phyloP scores from a whole-genome alignment of 1,140 invertebrate genomes.

The Ips typographus region DNA sequence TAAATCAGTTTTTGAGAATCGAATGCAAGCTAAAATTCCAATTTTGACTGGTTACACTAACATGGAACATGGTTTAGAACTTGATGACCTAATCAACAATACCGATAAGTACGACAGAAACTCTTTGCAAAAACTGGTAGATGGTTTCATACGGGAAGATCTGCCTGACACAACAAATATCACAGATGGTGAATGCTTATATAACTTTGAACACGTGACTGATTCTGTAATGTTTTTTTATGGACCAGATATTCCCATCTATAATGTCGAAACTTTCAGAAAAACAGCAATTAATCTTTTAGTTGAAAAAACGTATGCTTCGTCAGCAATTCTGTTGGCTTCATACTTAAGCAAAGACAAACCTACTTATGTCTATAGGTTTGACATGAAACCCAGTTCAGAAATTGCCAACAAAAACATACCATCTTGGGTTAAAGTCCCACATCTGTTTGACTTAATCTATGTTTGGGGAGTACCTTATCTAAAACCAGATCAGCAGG shows the following conservation, averaged over 20 bases:
- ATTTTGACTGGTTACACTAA: constrained; percentile 73
- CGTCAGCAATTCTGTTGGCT: constrained; percentile 67
- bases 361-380: constrained; percentile 69
- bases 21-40: constrained; percentile 64
- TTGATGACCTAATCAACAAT: constrained; percentile 59
- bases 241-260: constrained; percentile 58
- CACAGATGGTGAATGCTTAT: constrained; percentile 61
- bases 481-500: constrained; percentile 56
- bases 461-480: constrained; percentile 77
- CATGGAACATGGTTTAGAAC: constrained; percentile 71
- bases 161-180: constrained; percentile 54
- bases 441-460: constrained; percentile 76
- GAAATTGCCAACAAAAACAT: constrained; percentile 61
- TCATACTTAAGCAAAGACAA: constrained; percentile 62
- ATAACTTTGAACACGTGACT: constrained; percentile 68
- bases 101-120: constrained; percentile 51
- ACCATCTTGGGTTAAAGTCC: constrained; percentile 72
- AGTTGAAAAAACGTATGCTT: constrained; percentile 72
- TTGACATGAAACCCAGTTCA: constrained; percentile 72
- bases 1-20: constrained; percentile 60
- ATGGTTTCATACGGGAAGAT: constrained; percentile 61
- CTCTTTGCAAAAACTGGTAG: constrained; percentile 61
- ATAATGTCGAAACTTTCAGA: constrained; percentile 59
- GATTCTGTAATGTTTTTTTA: constrained; percentile 77
- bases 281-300: constrained; percentile 67